Evolutionary conservation across 2,113 vertebrate species (phyloP), one percentile per base, ranked within the genome.

Genomic region (Lagopus muta): DNA sequence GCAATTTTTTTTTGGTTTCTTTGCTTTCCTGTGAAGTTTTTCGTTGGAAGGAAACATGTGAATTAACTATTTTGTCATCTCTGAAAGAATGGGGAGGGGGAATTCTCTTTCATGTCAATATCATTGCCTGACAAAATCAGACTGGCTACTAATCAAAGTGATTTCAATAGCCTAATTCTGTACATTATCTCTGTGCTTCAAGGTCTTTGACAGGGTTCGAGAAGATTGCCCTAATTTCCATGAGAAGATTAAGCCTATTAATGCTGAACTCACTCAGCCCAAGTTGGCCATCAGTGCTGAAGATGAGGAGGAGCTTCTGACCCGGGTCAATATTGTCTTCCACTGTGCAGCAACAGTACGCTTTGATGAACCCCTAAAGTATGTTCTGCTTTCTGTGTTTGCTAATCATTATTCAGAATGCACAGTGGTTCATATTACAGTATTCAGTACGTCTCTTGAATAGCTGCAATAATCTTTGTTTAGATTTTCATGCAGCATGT

Each of bases 311-410:
- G 98, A 95, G 77, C 98, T 99, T 54, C 97, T 98, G 24, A 94
- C 97, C 85, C 98, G 97, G 76, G 97, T 99, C 93, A 98, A 99
- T 93, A 50, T 99, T 27, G 62, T 99, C 98, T 99, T 99, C 98
- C 99, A 99, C 98, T 99, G 99, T 77, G 99, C 99, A 1, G 99
- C 99, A 89, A 99, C 99, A 16, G 98, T 99, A 87, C 99, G 99
- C 86, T 99, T 99, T 61, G 98, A 99, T 11, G 99, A 99, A 61
- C 98, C 97, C 1, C 97, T 99, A 76, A 99, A 99, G 99, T 99
- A 97, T 64, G 34, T 91, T 61, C 42, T 40, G 82, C 34, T 45
- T 84, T 52, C 47, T 94, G 38, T 87, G 54, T 89, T 83, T 65
- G n/a, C 69, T 74, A 22, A 62, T 34, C 1, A 1, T 38, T 30